A percentile compares a stretch with the other conserved stretches of the same genome.
phyloP scores from a whole-genome alignment of 92 coral and sea anemone species.

The Muricea muricata region DNA sequence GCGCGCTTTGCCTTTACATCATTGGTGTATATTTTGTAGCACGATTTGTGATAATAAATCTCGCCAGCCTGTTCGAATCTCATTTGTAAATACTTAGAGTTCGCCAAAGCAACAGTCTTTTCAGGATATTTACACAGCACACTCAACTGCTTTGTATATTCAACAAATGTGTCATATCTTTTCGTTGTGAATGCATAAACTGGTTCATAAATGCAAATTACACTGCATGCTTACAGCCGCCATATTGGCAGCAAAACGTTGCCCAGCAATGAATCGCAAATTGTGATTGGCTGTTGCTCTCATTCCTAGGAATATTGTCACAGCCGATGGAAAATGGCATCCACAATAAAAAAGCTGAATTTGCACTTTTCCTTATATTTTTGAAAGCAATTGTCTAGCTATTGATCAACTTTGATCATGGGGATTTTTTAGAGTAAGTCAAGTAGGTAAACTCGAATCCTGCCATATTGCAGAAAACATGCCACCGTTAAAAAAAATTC shows the following conservation, averaged over 20 bases:
- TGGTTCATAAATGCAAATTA: slow-evolving; percentile 14
- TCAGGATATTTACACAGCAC: slow-evolving; percentile 15
- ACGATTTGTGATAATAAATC: not conserved
- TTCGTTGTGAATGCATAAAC: not conserved
- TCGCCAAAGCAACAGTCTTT: slow-evolving; percentile 5
- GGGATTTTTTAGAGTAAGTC: not conserved
- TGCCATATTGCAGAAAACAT: not conserved
- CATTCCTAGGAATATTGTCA: not conserved
- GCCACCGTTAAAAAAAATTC: not conserved
- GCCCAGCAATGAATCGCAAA: not conserved
- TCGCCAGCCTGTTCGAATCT: slow-evolving; percentile 20
- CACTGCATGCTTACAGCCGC: not conserved
- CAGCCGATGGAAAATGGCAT: not conserved
- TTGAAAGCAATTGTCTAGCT: not conserved
- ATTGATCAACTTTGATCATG: not conserved
- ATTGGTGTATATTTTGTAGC: not conserved
- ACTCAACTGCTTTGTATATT: not conserved
- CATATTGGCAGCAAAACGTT: not conserved
- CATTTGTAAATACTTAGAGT: not conserved
- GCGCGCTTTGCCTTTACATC: not conserved
- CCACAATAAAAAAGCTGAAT: not conserved
- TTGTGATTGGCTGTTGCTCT: not conserved
- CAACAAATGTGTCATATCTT: not conserved
- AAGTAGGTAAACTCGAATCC: not conserved
- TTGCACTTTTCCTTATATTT: not conserved